phyloP scores from a whole-genome alignment of 2,797 vertebrate genomes.

The Pachyuromys duprasi region DNA sequence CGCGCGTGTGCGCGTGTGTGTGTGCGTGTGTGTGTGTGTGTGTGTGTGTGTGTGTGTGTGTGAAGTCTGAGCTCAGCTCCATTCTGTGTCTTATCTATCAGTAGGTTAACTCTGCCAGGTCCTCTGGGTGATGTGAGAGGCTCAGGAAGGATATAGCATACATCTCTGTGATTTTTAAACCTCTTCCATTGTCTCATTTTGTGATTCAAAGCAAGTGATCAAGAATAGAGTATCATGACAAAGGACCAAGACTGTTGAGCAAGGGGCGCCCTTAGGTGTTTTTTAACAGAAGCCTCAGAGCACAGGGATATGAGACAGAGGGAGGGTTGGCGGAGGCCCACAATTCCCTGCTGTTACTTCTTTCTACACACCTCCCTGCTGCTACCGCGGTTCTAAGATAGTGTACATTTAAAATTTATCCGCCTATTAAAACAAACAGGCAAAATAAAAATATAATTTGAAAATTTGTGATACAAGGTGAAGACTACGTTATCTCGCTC shows the following conservation, averaged over 20 bases:
- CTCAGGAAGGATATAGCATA: too few species aligned
- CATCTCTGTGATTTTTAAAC: not conserved
- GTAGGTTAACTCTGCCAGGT: accelerated
- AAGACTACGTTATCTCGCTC: not conserved
- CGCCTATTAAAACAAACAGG: not conserved
- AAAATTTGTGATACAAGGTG: not conserved
- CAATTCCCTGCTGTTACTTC: accelerated
- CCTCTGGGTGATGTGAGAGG: not conserved
- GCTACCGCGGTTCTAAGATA: not conserved
- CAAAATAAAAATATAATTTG: not conserved
- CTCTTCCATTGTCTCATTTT: not conserved
- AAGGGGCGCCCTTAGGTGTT: accelerated
- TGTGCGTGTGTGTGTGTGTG: too few species aligned
- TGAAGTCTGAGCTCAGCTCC: not conserved
- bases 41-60: too few species aligned
- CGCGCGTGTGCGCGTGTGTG: too few species aligned
- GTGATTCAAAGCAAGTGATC: not conserved
- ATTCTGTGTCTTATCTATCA: not conserved
- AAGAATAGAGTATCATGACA: not conserved
- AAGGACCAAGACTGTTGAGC: too few species aligned
- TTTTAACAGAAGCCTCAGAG: not conserved
- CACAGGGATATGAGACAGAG: accelerated
- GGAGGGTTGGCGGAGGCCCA: accelerated
- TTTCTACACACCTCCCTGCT: accelerated
- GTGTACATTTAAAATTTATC: not conserved